Evolutionary conservation across 2,797 vertebrate species (phyloP).

Genomic region (Iguana delicatissima): DNA sequence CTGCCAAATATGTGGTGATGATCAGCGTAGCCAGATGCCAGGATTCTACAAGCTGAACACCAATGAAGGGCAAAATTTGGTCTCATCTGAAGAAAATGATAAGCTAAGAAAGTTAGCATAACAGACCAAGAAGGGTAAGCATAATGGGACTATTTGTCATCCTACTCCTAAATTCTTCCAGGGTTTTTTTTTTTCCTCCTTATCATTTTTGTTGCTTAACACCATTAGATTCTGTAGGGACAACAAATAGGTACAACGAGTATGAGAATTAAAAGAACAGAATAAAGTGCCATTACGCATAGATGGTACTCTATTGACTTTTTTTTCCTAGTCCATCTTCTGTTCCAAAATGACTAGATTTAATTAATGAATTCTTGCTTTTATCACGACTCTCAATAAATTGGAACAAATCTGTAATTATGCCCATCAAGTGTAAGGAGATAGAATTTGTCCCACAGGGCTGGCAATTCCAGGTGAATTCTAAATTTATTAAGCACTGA

Average conservation of each 20-base stretch:
- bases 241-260: neutral
- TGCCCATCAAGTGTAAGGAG: neutral
- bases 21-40: too few species aligned
- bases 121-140: too few species aligned
- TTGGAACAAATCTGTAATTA: constrained; percentile 17
- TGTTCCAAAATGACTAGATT: neutral
- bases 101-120: too few species aligned
- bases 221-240: neutral
- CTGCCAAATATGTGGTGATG: too few species aligned
- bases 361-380: constrained; percentile 28
- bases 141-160: too few species aligned
- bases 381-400: constrained; percentile 1
- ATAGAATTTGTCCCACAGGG: neutral
- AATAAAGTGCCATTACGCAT: neutral
- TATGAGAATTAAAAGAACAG: neutral
- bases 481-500: neutral
- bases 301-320: neutral
- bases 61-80: too few species aligned
- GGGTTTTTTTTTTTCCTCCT: too few species aligned
- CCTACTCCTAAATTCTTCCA: too few species aligned
- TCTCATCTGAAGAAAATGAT: too few species aligned
- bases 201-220: neutral
- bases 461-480: neutral
- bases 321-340: neutral
- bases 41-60: too few species aligned